Evolutionary conservation across 2,888 invertebrate species (phyloP).

Genomic region (Acleris emargana): DNA sequence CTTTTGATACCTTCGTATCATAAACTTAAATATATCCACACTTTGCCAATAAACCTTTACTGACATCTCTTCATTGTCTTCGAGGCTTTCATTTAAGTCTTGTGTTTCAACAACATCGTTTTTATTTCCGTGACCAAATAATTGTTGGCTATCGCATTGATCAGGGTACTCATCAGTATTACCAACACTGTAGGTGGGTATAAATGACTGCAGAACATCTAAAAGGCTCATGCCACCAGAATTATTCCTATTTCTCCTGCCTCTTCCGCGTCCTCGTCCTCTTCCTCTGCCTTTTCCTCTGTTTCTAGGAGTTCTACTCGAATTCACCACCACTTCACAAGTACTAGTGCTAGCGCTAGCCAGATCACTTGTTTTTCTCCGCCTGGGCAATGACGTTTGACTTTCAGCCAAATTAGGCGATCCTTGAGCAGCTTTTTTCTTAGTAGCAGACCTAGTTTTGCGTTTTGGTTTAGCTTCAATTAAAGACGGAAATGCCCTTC

Average conservation of each 20-base stretch:
- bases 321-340: conserved; percentile 12
- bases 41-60: conserved; percentile 78
- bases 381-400: conserved; percentile 23
- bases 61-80: conserved; percentile 71
- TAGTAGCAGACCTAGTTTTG: conserved; percentile 6
- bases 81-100: conserved; percentile 49
- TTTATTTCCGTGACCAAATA: conserved; percentile 51
- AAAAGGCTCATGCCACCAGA: neutral
- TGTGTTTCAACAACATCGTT: conserved; percentile 46
- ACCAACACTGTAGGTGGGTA: conserved; percentile 60
- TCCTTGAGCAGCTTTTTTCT: conserved; percentile 1
- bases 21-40: conserved; percentile 66
- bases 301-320: neutral
- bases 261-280: conserved; percentile 35
- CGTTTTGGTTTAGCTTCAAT: conserved; percentile 11
- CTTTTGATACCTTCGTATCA: conserved; percentile 68
- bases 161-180: conserved; percentile 70
- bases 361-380: conserved; percentile 21
- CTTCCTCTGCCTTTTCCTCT: conserved; percentile 37
- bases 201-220: neutral
- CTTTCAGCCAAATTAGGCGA: conserved; percentile 26
- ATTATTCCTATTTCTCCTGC: conserved; percentile 17
- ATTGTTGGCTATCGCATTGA: conserved; percentile 50
- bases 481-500: conserved; percentile 16
- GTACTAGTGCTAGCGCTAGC: conserved; percentile 1